Conservation (phyloP, 1,140 invertebrate genomes). For the Parapsyche elsis region DNA sequence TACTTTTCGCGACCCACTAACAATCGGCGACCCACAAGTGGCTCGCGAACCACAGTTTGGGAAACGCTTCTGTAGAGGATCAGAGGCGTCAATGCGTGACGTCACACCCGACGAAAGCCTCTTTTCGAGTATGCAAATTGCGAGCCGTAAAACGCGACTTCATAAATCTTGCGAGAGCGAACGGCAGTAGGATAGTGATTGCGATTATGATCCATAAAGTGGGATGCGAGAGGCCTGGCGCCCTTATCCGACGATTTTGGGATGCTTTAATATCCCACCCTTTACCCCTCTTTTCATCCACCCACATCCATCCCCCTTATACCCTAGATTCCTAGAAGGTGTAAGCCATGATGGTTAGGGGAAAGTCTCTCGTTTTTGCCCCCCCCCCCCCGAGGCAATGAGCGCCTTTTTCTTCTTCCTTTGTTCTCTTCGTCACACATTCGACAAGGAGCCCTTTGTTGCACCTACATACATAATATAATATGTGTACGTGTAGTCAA, state of each 20-base stretch:
- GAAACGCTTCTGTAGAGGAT: too few species aligned
- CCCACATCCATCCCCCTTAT: too few species aligned
- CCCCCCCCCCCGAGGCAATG: neutral
- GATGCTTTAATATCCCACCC: slow-evolving; percentile 22
- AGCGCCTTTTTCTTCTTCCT: slow-evolving; percentile 23
- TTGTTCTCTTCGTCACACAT: slow-evolving; percentile 1
- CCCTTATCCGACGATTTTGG: neutral
- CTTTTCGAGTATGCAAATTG: slow-evolving; percentile 1
- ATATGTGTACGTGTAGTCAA: too few species aligned
- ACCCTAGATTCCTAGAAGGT: too few species aligned
- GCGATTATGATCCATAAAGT: slow-evolving; percentile 22
- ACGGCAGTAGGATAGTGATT: neutral
- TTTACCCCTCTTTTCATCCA: too few species aligned
- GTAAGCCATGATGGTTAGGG: too few species aligned
- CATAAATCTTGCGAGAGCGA: slow-evolving; percentile 3
- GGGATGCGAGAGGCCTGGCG: neutral
- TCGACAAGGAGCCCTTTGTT: slow-evolving; percentile 15
- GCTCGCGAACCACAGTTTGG: too few species aligned
- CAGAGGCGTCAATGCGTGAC: too few species aligned
- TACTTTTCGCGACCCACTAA: too few species aligned
- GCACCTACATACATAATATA: neutral
- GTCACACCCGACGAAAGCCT: too few species aligned
- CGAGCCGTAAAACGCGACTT: slow-evolving; percentile 2
- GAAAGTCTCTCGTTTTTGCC: too few species aligned
- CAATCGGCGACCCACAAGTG: too few species aligned